Conservation (phyloP, 2,113 vertebrate species). For the Misgurnus anguillicaudatus region DNA sequence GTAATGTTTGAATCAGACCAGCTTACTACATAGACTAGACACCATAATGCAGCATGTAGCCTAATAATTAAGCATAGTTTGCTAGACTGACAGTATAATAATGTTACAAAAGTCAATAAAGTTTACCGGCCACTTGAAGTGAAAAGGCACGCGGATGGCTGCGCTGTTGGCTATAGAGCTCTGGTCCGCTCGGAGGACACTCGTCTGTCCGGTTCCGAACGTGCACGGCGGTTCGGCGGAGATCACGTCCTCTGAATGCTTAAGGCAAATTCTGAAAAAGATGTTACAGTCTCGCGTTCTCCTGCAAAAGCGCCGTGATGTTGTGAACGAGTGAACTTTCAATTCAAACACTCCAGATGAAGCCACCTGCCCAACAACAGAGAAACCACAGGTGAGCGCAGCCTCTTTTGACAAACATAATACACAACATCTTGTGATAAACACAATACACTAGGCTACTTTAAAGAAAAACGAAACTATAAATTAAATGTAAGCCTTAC, state of each 20-base stretch:
- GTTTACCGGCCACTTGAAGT: slow-evolving; percentile 78
- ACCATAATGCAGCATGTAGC: neutral
- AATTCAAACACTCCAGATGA: slow-evolving; percentile 76
- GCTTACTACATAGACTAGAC: neutral
- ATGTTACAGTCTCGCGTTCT: slow-evolving; percentile 67
- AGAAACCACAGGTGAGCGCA: neutral
- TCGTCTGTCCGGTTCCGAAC: slow-evolving; percentile 71
- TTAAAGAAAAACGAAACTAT: neutral
- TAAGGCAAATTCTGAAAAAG: slow-evolving; percentile 78
- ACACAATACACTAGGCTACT: neutral
- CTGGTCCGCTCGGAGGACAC: slow-evolving; percentile 58
- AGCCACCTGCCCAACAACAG: slow-evolving; percentile 57
- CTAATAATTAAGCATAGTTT: neutral
- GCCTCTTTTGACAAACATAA: neutral
- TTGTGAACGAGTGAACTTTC: slow-evolving; percentile 74
- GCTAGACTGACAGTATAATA: neutral
- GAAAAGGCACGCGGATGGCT: slow-evolving; percentile 73
- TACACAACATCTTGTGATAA: neutral
- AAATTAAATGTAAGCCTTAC: slow-evolving; percentile 10
- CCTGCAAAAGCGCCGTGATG: slow-evolving; percentile 55
- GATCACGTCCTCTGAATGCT: slow-evolving; percentile 70
- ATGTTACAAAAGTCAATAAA: neutral
- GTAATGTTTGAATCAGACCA: neutral
- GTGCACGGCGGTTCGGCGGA: slow-evolving; percentile 72
- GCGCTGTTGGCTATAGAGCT: slow-evolving; percentile 59